phyloP scores from a whole-genome alignment of 1,140 invertebrate species.

The Thalassaphorura encarpata region DNA sequence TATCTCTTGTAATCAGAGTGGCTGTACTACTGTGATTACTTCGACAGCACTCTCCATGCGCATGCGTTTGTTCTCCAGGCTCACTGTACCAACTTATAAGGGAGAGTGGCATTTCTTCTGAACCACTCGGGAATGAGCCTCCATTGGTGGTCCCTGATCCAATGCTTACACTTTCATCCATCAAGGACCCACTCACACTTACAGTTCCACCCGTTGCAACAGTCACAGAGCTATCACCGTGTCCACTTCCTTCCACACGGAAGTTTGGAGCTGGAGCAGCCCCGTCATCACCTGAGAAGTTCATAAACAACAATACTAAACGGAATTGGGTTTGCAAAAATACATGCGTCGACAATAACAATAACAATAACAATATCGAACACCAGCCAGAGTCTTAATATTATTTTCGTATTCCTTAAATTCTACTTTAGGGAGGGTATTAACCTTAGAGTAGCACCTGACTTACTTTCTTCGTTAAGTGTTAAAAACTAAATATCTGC shows the following conservation, averaged over 20 bases:
- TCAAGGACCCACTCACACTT: neutral
- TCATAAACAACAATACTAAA: no score
- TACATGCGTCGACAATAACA: no score
- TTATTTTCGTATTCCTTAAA: no score
- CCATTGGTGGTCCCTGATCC: neutral
- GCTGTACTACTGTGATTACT: neutral
- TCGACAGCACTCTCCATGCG: neutral
- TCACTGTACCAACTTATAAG: slow-evolving; percentile 29
- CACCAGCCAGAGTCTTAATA: no score
- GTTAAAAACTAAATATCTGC: no score
- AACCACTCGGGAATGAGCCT: slow-evolving; percentile 5
- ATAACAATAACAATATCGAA: no score
- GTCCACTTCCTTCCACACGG: slow-evolving; percentile 24
- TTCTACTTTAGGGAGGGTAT: no score
- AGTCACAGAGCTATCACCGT: slow-evolving; percentile 25
- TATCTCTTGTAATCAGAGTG: neutral
- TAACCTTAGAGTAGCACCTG: no score
- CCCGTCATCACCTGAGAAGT: no score
- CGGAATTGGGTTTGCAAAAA: no score
- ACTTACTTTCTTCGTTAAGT: no score
- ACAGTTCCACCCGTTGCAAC: slow-evolving; percentile 7
- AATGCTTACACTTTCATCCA: neutral
- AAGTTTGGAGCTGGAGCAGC: slow-evolving; percentile 21
- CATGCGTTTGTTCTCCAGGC: slow-evolving; percentile 11
- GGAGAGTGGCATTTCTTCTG: slow-evolving; percentile 27